These are phyloP conservation scores for Leptopilina clavipes DNA, from an alignment of 1,140 invertebrate genomes.

Conservation along the genomic window DNA sequence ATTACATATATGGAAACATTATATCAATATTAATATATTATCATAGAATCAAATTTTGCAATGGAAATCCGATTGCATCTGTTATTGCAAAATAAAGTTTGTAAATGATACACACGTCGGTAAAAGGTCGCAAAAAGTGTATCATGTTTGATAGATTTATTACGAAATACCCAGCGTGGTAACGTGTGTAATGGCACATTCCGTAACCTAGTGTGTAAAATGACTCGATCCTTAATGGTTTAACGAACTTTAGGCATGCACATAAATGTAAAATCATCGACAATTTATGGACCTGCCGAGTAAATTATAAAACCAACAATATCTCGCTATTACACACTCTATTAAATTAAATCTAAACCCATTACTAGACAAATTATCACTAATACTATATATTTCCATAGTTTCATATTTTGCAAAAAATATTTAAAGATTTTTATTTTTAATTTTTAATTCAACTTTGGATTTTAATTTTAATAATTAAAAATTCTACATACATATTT, in stretches of 20 bases:
- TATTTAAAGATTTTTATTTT: too few species aligned
- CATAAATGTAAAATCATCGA: conserved; percentile 4
- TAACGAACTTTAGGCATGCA: conserved; percentile 3
- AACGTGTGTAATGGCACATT: conserved; percentile 10
- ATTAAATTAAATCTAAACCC: neutral
- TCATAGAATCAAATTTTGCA: neutral
- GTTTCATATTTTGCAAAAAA: too few species aligned
- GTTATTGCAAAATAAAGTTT: conserved; percentile 11
- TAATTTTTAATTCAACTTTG: too few species aligned
- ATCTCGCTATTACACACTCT: neutral
- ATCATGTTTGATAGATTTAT: conserved; percentile 2
- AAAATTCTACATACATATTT: too few species aligned
- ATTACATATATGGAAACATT: neutral
- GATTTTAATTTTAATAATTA: too few species aligned
- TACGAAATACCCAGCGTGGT: neutral
- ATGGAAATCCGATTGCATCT: neutral
- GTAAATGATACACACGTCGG: conserved; percentile 16
- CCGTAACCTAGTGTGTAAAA: neutral
- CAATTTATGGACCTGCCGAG: neutral
- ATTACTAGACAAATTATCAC: too few species aligned
- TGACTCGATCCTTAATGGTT: conserved; percentile 9
- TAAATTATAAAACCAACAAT: neutral
- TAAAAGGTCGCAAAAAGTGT: conserved; percentile 24
- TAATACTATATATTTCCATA: too few species aligned
- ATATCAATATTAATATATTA: neutral